A percentile compares a stretch with the other conserved stretches of the same genome.
Conservation (phyloP, 2,888 invertebrate genomes). For the Helleia helle region DNA sequence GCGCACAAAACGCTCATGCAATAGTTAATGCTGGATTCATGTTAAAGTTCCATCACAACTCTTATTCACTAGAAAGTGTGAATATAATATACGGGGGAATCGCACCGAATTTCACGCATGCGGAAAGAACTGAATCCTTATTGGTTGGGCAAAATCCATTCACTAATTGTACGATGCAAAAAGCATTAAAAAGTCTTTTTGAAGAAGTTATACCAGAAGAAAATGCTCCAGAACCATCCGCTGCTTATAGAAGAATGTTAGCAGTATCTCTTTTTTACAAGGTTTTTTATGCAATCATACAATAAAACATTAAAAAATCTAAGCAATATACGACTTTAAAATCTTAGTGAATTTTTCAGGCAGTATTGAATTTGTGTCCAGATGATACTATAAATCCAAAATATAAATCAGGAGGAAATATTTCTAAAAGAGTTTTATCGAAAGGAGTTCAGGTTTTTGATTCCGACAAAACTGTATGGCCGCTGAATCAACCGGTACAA, state of each 20-base stretch:
- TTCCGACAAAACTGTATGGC: slow-evolving; percentile 79
- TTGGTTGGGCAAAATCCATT: slow-evolving; percentile 54
- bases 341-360: slow-evolving; percentile 36
- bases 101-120: slow-evolving; percentile 53
- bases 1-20: slow-evolving; percentile 83
- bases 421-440: slow-evolving; percentile 77
- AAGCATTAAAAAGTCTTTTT: slow-evolving; percentile 32
- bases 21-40: slow-evolving; percentile 83
- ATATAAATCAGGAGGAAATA: slow-evolving; percentile 71
- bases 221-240: slow-evolving; percentile 68
- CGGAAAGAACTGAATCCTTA: slow-evolving; percentile 62
- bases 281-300: slow-evolving; percentile 18
- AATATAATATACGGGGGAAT: slow-evolving; percentile 77
- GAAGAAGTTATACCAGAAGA: slow-evolving; percentile 35
- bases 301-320: not conserved
- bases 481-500: slow-evolving; percentile 81
- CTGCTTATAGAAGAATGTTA: slow-evolving; percentile 72
- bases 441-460: slow-evolving; percentile 82
- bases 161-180: slow-evolving; percentile 51
- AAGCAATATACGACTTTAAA: not conserved
- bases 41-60: slow-evolving; percentile 61
- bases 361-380: slow-evolving; percentile 73
- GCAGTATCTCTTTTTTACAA: slow-evolving; percentile 78
- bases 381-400: slow-evolving; percentile 53
- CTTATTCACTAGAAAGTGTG: slow-evolving; percentile 51